Base-by-base conservation (phyloP, 2,888 invertebrate species). In the Tenthredo notha region DNA sequence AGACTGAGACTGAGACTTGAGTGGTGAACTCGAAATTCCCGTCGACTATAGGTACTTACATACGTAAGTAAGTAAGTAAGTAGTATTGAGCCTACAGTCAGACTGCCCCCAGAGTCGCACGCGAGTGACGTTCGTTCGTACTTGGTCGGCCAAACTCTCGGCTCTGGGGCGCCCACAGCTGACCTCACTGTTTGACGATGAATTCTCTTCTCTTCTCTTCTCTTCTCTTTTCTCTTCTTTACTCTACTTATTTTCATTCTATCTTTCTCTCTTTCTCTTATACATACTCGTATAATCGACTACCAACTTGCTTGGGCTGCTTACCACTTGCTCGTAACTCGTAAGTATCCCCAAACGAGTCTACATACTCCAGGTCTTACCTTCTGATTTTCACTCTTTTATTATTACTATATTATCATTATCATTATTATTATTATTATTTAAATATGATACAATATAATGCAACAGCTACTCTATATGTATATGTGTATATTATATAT, bases 1-100 rank as follows among this genome's bases (percentile, higher is more conserved):
- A 9, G 18, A 50, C 75, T 15, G 65, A 33, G 29, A 12, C 12
- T 29, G 65, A 65, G 65, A n/a, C 10, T 58, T 58, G n/a, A 25
- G 61, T 61, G 61, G 61, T 61, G 61, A 61, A 61, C 61, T 21
- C 61, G 61, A 61, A 61, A 61, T 61, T 61, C 61, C 61, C 61
- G 10, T 9, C 61, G 61, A 61, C 61, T 61, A 21, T 18, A 50
- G 50, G 50, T 50, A 50, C 18, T 50, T 50, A 50, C 50, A 18
- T 50, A 50, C 18, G 50, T 50, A 50, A n/a, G 50, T 61, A 67
- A 25, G 50, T 61, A 67, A 25, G 65, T 25, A 10, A 67, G 67
- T 67, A 21, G 25, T 61, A 61, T 25, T 10, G 10, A 25, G 61
- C 21, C 25, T 25, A 61, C 61, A 61, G 61, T 61, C 61, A 21